Conservation (phyloP, 2,888 invertebrate genomes). For the Patella depressa region DNA sequence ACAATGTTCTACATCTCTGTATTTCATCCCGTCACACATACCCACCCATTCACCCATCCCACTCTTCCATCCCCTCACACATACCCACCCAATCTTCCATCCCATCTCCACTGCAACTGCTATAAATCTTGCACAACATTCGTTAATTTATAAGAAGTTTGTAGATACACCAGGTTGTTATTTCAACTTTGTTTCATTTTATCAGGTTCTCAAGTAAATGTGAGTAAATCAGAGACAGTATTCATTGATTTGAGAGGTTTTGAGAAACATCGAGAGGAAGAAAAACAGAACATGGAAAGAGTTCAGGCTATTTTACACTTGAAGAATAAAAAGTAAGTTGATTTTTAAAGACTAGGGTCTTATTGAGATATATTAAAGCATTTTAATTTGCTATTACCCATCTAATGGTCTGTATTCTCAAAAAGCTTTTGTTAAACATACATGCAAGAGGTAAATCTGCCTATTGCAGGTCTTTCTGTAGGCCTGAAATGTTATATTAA, state of each 20-base stretch:
- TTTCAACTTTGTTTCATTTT: background rate
- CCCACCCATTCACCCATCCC: background rate
- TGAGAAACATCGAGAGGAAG: constrained; percentile 55
- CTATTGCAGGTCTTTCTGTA: no score
- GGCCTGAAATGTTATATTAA: no score
- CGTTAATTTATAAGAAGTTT: background rate
- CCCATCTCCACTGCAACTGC: no score
- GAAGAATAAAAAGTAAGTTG: constrained; percentile 26
- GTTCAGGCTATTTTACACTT: constrained; percentile 60
- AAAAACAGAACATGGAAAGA: constrained; percentile 56
- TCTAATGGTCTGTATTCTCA: no score
- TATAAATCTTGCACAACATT: no score
- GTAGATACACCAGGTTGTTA: background rate
- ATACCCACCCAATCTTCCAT: no score
- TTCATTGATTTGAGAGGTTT: constrained; percentile 65
- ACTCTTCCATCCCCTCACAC: background rate
- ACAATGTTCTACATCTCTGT: no score
- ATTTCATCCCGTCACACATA: no score
- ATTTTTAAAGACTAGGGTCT: background rate
- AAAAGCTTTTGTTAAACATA: no score
- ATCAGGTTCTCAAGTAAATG: constrained; percentile 24
- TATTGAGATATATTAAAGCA: no score
- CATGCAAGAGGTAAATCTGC: no score
- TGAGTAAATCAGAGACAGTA: constrained; percentile 56
- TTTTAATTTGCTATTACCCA: no score